Percentiles rank a stretch among this genome's conserved stretches.
phyloP scores from a whole-genome alignment of 2,113 vertebrate genomes.

The Lota lota region DNA sequence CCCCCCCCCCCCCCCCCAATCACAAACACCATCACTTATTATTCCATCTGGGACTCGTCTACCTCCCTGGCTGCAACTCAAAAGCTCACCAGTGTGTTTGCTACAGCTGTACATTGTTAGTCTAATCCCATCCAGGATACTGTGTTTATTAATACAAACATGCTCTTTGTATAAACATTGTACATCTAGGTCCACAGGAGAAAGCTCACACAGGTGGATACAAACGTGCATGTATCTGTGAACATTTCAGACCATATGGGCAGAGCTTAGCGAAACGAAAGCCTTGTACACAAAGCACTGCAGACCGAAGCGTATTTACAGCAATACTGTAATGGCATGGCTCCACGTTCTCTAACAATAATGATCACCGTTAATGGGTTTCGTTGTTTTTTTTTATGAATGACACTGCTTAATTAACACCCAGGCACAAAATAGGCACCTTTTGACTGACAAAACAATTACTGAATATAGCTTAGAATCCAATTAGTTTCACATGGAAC shows the following conservation, averaged over 20 bases:
- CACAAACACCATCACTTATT: too few relatives aligned
- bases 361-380: constrained; percentile 3
- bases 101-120: too few relatives aligned
- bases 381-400: not conserved
- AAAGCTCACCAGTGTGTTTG: too few relatives aligned
- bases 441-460: constrained; percentile 12
- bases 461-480: constrained; percentile 4
- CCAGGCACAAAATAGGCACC: constrained; percentile 9
- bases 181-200: not conserved
- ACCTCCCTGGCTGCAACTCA: too few relatives aligned
- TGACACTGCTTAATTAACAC: constrained; percentile 4
- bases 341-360: not conserved
- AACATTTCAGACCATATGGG: not conserved
- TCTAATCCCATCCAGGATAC: not conserved
- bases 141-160: not conserved
- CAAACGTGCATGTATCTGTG: not conserved
- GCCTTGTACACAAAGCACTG: not conserved
- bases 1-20: not conserved
- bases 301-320: not conserved
- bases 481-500: constrained; percentile 2
- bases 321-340: not conserved
- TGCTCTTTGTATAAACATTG: not conserved
- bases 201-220: not conserved
- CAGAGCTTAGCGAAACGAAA: too few relatives aligned
- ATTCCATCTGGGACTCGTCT: too few relatives aligned